Evolutionary conservation across 2,888 invertebrate genomes (phyloP).

Genomic region (Epinotia ramella): DNA sequence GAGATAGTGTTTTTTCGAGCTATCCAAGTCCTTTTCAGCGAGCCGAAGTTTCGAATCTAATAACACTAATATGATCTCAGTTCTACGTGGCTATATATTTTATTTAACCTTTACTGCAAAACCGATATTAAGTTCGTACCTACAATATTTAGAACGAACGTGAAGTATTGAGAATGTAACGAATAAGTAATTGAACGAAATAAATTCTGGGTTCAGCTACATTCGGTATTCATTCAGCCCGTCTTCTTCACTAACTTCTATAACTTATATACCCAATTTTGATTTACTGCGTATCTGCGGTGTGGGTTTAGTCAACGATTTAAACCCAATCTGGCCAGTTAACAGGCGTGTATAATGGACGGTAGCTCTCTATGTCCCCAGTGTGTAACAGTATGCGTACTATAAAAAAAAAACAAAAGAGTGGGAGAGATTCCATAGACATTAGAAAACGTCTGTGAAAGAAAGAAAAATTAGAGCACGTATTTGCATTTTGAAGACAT

Average conservation of each 20-base stretch:
- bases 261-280: no score
- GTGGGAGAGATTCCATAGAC: not conserved
- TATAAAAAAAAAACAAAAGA: not conserved
- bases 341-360: conserved; percentile 59
- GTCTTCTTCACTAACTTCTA: conserved; percentile 10
- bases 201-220: not conserved
- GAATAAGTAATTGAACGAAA: not conserved
- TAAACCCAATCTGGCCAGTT: conserved; percentile 58
- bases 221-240: not conserved
- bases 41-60: conserved; percentile 11
- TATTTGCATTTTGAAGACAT: not conserved
- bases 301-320: conserved; percentile 50
- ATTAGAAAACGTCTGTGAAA: not conserved
- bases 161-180: not conserved
- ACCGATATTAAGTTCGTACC: no score
- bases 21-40: conserved; percentile 11
- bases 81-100: not conserved
- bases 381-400: conserved; percentile 13
- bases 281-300: conserved; percentile 47
- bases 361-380: conserved; percentile 49
- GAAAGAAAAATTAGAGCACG: no score
- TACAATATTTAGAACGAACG: not conserved
- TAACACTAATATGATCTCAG: not conserved
- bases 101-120: not conserved
- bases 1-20: conserved; percentile 23